These are phyloP conservation scores for Micrastur ruficollis DNA, from an alignment of 2,797 vertebrate species.

Conservation along the genomic window DNA sequence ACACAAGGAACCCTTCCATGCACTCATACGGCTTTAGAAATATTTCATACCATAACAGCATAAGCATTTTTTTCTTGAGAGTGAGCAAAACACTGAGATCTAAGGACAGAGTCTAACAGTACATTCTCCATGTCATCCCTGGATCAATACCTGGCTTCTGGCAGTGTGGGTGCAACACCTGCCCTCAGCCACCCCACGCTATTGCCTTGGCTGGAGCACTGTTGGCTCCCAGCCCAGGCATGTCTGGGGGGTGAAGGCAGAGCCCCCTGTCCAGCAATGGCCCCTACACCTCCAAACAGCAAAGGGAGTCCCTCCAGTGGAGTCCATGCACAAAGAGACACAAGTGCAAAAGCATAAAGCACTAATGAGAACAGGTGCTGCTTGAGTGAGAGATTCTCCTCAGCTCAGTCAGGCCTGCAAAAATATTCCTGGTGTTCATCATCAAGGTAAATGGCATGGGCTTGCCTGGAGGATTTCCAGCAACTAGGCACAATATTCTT, in stretches of 20 bases:
- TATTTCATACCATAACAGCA: not conserved
- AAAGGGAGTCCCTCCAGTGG: not conserved
- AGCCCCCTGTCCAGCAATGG: not conserved
- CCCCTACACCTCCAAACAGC: not conserved
- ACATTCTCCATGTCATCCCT: accelerated
- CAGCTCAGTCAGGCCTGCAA: not conserved
- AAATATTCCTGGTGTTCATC: not conserved
- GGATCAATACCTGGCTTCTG: not conserved
- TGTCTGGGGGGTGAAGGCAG: accelerated
- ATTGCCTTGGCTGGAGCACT: not conserved
- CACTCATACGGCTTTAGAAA: not conserved
- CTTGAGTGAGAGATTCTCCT: not conserved
- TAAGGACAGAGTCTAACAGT: not conserved
- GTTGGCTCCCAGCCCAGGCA: not conserved
- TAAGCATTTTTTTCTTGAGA: not conserved
- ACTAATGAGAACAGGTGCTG: not conserved
- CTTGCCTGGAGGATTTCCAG: not conserved
- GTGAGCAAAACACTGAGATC: not conserved
- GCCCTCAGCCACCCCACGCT: not conserved
- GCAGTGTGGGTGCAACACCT: accelerated
- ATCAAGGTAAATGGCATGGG: not conserved
- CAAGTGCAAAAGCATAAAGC: not conserved
- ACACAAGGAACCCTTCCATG: not conserved
- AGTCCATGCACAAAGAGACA: not conserved
- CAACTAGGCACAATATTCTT: not conserved